Evolutionary conservation across 2,113 vertebrate species (phyloP).

Genomic region (Raja brachyura): DNA sequence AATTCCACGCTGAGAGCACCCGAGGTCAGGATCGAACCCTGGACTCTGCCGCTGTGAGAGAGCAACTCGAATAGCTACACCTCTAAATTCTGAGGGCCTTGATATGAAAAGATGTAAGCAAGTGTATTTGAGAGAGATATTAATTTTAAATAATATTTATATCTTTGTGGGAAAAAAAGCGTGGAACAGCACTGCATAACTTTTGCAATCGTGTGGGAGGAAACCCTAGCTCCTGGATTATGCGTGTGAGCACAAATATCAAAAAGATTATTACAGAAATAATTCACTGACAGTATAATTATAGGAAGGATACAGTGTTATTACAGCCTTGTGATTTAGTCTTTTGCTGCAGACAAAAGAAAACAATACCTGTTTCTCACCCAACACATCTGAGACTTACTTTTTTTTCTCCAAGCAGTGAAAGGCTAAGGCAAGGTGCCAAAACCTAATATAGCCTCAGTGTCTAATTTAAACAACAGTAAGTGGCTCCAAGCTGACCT

Average conservation of each 20-base stretch:
- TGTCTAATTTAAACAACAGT: slow-evolving; percentile 73
- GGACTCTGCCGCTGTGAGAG: too few relatives aligned
- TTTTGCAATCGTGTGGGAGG: neutral
- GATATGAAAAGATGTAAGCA: neutral
- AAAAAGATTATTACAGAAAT: slow-evolving; percentile 16
- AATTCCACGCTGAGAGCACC: too few relatives aligned
- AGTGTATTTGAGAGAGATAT: neutral
- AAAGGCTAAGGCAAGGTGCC: slow-evolving; percentile 60
- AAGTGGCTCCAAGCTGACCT: slow-evolving; percentile 63
- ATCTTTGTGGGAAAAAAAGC: neutral
- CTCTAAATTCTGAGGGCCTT: neutral
- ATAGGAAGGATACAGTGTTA: slow-evolving; percentile 28
- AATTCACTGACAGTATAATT: slow-evolving; percentile 15
- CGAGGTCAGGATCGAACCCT: too few relatives aligned
- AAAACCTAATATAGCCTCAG: slow-evolving; percentile 63
- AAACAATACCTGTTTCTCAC: slow-evolving; percentile 42
- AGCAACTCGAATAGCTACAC: too few relatives aligned
- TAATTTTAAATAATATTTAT: neutral
- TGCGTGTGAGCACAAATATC: neutral
- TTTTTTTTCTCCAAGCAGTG: slow-evolving; percentile 70
- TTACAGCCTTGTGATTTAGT: slow-evolving; percentile 21
- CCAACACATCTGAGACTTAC: slow-evolving; percentile 53
- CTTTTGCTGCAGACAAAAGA: neutral
- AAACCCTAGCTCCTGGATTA: neutral
- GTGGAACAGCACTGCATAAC: neutral